Conservation (phyloP, 2,888 invertebrate genomes). For the Tinea pellionella region DNA sequence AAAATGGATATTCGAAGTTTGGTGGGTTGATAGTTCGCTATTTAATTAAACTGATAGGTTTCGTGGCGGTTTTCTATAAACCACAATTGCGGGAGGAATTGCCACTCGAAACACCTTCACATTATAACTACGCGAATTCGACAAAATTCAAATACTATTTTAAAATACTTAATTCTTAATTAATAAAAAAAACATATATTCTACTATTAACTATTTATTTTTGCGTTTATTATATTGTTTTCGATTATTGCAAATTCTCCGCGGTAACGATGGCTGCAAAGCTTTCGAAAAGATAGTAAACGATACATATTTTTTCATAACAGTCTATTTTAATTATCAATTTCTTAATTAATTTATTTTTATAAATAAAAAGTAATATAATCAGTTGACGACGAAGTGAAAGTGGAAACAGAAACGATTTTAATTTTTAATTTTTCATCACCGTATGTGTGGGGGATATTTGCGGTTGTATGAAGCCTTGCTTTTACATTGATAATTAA, state of each 20-base stretch:
- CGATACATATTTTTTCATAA: too few relatives aligned
- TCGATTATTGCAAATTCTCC: too few relatives aligned
- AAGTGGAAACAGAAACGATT: neutral
- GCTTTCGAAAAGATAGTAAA: too few relatives aligned
- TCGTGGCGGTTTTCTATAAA: neutral
- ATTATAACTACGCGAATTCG: neutral
- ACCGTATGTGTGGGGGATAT: neutral
- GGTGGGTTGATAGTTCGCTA: constrained; percentile 8
- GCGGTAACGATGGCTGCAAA: too few relatives aligned
- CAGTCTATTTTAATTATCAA: too few relatives aligned
- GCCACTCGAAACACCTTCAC: neutral
- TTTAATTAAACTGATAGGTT: constrained; percentile 12
- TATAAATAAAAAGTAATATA: neutral
- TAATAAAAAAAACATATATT: too few relatives aligned
- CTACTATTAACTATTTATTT: too few relatives aligned
- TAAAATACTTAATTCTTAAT: too few relatives aligned
- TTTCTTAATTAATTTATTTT: neutral
- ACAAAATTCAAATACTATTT: too few relatives aligned
- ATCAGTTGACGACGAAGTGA: neutral
- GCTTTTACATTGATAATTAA: neutral
- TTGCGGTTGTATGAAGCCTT: neutral
- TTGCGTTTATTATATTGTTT: too few relatives aligned
- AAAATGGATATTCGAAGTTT: constrained; percentile 11
- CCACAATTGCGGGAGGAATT: neutral
- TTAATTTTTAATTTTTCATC: constrained; percentile 1